Conservation (phyloP, 2,113 vertebrate genomes). For the Mohoua ochrocephala region DNA sequence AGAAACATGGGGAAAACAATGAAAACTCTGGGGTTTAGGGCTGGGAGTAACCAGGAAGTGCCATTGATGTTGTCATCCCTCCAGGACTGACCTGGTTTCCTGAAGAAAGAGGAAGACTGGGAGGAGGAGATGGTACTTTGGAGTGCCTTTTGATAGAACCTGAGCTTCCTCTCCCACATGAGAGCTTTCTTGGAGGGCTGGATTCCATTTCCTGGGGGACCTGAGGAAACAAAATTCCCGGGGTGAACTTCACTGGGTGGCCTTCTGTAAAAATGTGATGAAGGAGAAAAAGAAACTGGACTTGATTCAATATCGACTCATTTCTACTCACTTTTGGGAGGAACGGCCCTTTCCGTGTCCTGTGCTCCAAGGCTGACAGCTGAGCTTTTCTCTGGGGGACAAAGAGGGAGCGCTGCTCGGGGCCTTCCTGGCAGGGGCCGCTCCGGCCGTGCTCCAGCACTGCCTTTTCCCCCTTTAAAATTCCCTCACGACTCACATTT, state of each 20-base stretch:
- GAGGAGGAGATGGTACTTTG: background rate
- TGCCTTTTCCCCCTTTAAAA: background rate
- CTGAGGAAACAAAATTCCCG: accelerated
- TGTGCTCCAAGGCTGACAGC: background rate
- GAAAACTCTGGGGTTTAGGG: background rate
- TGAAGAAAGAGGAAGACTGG: background rate
- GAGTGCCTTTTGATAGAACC: background rate
- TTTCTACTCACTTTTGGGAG: background rate
- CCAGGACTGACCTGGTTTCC: background rate
- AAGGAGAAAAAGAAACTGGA: background rate
- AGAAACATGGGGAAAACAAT: background rate
- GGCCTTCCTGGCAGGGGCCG: accelerated
- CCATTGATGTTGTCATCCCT: accelerated
- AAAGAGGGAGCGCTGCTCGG: accelerated
- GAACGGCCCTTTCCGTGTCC: accelerated
- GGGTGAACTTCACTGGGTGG: accelerated
- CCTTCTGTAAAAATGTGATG: accelerated
- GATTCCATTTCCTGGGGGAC: background rate
- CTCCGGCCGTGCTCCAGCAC: background rate
- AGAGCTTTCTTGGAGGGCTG: accelerated
- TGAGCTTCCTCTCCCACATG: background rate
- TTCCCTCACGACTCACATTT: accelerated
- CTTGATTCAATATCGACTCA: accelerated
- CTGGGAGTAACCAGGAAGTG: background rate
- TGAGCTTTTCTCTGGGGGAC: background rate